phyloP scores from a whole-genome alignment of 2,888 invertebrate species.

The Bombylius discolor region DNA sequence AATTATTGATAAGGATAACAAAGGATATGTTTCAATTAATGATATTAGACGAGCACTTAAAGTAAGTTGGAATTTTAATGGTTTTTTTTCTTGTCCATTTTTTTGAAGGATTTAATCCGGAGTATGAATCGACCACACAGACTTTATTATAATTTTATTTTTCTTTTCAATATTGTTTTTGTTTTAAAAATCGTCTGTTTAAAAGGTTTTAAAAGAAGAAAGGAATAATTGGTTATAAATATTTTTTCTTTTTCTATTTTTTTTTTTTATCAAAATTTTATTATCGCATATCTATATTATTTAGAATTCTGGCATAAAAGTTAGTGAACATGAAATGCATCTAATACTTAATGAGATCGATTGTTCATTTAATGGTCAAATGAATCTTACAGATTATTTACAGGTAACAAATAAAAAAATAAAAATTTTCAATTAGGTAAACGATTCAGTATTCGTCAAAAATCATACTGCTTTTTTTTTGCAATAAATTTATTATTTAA shows the following conservation, averaged over 20 bases:
- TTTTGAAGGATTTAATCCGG: not conserved
- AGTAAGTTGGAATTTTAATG: constrained; percentile 42
- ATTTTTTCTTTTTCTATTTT: too few relatives aligned
- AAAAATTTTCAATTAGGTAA: not conserved
- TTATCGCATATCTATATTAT: not conserved
- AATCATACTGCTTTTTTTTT: too few relatives aligned
- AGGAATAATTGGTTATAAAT: not conserved
- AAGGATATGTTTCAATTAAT: constrained; percentile 96
- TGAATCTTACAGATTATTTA: constrained; percentile 78
- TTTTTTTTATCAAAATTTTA: too few relatives aligned
- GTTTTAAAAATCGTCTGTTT: too few relatives aligned
- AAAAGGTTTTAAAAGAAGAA: not conserved
- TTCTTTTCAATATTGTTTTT: too few relatives aligned
- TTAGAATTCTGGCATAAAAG: constrained; percentile 51
- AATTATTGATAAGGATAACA: constrained; percentile 87
- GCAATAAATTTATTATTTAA: too few relatives aligned
- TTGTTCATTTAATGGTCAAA: constrained; percentile 68
- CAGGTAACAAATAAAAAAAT: constrained; percentile 61
- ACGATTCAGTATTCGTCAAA: not conserved
- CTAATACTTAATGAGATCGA: constrained; percentile 73
- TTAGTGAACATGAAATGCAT: constrained; percentile 57
- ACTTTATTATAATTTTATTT: too few relatives aligned
- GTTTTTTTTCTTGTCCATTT: not conserved
- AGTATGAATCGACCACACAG: not conserved
- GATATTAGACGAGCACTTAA: constrained; percentile 92